Percentiles rank a stretch among this genome's conserved stretches.
phyloP scores from a whole-genome alignment of 1,140 invertebrate genomes.

The Cotesia typhae region DNA sequence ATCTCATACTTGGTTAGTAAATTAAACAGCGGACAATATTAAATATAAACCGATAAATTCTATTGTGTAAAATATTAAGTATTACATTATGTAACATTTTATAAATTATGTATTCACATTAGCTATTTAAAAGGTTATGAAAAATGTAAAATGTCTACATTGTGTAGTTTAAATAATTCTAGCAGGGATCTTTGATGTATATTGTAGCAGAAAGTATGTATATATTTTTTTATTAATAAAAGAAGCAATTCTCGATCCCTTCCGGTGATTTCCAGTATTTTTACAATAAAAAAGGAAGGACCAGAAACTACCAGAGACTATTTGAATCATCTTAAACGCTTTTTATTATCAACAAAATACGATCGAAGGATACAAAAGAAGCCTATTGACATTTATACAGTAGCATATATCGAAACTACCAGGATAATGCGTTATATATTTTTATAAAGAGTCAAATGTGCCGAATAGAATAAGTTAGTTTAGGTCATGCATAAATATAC shows the following conservation, averaged over 20 bases:
- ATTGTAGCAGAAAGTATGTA: not conserved
- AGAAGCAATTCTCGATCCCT: not conserved
- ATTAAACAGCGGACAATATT: too few species aligned
- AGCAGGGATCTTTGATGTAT: not conserved
- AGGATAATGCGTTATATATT: constrained; percentile 3
- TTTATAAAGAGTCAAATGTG: constrained; percentile 39
- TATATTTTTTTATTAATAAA: not conserved
- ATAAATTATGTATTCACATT: too few species aligned
- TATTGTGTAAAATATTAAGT: too few species aligned
- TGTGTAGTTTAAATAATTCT: too few species aligned
- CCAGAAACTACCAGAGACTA: constrained; percentile 14
- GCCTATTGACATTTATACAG: constrained; percentile 13
- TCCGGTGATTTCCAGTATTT: not conserved
- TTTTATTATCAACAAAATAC: constrained; percentile 45
- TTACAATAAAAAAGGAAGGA: constrained; percentile 16
- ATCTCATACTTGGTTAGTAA: too few species aligned
- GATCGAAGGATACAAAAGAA: constrained; percentile 24
- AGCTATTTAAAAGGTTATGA: too few species aligned
- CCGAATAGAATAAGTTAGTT: constrained; percentile 30
- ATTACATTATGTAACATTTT: too few species aligned
- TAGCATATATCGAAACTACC: not conserved
- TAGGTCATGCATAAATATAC: constrained; percentile 43
- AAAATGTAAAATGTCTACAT: too few species aligned
- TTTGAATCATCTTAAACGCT: constrained; percentile 52
- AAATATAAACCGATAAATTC: too few species aligned